Evolutionary conservation across 2,797 vertebrate species (phyloP).

Genomic region (Acipenser ruthenus): DNA sequence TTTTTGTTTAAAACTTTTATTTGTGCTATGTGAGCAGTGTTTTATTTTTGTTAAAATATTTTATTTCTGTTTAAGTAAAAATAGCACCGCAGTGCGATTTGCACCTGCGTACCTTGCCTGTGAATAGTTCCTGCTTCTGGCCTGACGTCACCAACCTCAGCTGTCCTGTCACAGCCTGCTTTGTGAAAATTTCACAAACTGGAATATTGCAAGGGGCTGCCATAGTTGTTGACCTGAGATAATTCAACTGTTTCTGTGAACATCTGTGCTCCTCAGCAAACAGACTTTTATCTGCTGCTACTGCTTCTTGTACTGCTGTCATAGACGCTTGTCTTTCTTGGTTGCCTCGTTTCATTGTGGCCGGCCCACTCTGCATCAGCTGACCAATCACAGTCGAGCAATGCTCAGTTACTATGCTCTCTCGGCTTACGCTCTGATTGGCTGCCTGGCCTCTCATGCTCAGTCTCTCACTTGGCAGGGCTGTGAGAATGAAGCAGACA

Average conservation of each 20-base stretch:
- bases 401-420: slow-evolving; percentile 10
- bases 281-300: too few species aligned
- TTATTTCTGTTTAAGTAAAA: too few species aligned
- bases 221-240: not conserved
- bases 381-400: slow-evolving; percentile 8
- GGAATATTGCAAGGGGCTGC: too few species aligned
- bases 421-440: slow-evolving; percentile 10
- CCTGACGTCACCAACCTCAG: too few species aligned
- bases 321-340: not conserved
- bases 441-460: slow-evolving; percentile 34
- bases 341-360: not conserved
- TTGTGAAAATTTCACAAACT: too few species aligned
- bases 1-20: too few species aligned
- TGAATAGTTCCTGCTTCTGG: too few species aligned
- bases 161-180: too few species aligned
- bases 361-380: not conserved
- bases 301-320: not conserved
- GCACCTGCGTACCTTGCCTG: too few species aligned
- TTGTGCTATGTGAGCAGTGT: too few species aligned
- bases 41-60: too few species aligned
- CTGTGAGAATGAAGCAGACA: slow-evolving; percentile 38
- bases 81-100: too few species aligned
- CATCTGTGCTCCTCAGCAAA: not conserved
- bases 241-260: not conserved
- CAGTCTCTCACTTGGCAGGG: slow-evolving; percentile 37